Evolutionary conservation across 2,113 vertebrate genomes (phyloP).

Genomic region (Sprattus sprattus): DNA sequence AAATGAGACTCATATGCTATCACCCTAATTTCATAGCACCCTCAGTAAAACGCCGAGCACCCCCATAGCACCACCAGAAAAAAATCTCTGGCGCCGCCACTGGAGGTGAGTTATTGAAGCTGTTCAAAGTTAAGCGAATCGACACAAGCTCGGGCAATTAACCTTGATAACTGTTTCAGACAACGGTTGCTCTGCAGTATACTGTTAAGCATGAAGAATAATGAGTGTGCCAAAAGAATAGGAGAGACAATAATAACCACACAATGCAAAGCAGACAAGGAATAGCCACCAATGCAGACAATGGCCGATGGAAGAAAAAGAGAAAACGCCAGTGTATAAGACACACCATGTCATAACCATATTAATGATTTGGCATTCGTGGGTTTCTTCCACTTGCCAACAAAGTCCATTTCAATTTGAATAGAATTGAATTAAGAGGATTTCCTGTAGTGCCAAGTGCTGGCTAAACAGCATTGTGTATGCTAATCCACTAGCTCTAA

Average conservation of each 20-base stretch:
- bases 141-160: conserved; percentile 20
- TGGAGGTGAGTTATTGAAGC: neutral
- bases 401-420: conserved; percentile 75
- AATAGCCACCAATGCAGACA: conserved; percentile 59
- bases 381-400: conserved; percentile 64
- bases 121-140: neutral
- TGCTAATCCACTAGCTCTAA: conserved; percentile 66
- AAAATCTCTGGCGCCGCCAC: too few species aligned
- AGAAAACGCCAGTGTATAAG: conserved; percentile 57
- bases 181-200: neutral
- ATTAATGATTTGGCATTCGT: conserved; percentile 70
- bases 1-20: too few species aligned
- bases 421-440: conserved; percentile 74
- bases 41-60: too few species aligned
- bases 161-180: conserved; percentile 28
- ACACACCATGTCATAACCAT: conserved; percentile 49
- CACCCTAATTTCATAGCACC: too few species aligned
- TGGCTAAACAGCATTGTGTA: conserved; percentile 68
- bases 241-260: conserved; percentile 21
- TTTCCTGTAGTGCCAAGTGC: conserved; percentile 68
- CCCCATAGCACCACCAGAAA: too few species aligned
- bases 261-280: conserved; percentile 45
- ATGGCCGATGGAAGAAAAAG: conserved; percentile 31
- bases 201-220: conserved; percentile 6
- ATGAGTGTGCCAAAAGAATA: neutral